Evolutionary conservation across 2,113 vertebrate genomes (phyloP).

Genomic region (Lophura nycthemera): DNA sequence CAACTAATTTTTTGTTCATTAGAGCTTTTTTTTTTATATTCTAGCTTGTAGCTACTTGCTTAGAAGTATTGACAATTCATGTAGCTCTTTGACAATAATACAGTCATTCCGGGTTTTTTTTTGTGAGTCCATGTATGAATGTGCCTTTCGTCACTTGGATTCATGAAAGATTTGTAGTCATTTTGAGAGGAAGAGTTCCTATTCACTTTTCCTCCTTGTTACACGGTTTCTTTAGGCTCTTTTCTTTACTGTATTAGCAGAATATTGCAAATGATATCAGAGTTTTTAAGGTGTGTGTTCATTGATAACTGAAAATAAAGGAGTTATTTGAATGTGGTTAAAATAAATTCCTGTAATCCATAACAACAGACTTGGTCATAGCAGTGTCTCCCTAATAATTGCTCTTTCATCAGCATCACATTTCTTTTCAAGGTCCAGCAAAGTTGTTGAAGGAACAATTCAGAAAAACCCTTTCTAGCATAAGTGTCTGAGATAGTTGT

Average conservation of each 20-base stretch:
- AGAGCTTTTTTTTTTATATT: neutral
- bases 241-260: neutral
- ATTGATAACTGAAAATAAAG: neutral
- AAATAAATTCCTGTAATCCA: neutral
- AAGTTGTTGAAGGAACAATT: neutral
- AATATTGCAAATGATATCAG: neutral
- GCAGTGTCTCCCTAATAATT: neutral
- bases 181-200: neutral
- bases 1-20: neutral
- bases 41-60: neutral
- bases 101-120: neutral
- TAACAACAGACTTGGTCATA: neutral
- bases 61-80: neutral
- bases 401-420: neutral
- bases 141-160: neutral
- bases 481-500: neutral
- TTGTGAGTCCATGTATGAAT: too few relatives aligned
- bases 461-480: neutral
- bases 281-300: neutral
- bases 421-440: neutral
- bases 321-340: neutral
- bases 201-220: neutral
- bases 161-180: neutral
- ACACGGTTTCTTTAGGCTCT: neutral
- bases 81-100: neutral